Conservation (phyloP, 2,113 vertebrate genomes). For the Setophaga coronata region DNA sequence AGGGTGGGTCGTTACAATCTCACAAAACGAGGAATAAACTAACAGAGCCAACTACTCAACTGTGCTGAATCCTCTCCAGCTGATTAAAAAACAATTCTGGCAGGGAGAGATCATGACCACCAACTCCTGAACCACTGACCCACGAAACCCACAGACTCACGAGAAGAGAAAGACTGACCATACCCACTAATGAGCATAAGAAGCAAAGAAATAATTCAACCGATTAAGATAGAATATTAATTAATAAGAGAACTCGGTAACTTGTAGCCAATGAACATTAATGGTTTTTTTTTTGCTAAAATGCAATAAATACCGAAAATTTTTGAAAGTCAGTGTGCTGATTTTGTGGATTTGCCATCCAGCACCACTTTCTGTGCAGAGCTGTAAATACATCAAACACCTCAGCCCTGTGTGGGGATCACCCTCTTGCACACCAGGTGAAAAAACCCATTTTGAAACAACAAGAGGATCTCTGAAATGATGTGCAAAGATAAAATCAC, state of each 20-base stretch:
- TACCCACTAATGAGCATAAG: neutral
- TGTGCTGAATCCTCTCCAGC: neutral
- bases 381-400: neutral
- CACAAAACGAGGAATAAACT: neutral
- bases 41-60: neutral
- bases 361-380: fast-evolving
- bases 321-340: neutral
- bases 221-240: neutral
- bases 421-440: neutral
- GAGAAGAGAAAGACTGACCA: neutral
- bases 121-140: fast-evolving
- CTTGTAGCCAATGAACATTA: neutral
- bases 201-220: neutral
- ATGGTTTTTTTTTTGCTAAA: neutral
- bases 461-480: neutral
- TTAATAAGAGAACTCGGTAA: neutral
- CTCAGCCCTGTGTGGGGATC: neutral
- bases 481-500: neutral
- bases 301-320: neutral
- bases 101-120: fast-evolving
- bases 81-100: neutral
- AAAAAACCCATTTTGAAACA: neutral
- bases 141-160: fast-evolving
- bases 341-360: neutral
- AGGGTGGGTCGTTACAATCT: neutral